phyloP scores from a whole-genome alignment of 2,113 vertebrate genomes.

The Oncorhynchus keta region DNA sequence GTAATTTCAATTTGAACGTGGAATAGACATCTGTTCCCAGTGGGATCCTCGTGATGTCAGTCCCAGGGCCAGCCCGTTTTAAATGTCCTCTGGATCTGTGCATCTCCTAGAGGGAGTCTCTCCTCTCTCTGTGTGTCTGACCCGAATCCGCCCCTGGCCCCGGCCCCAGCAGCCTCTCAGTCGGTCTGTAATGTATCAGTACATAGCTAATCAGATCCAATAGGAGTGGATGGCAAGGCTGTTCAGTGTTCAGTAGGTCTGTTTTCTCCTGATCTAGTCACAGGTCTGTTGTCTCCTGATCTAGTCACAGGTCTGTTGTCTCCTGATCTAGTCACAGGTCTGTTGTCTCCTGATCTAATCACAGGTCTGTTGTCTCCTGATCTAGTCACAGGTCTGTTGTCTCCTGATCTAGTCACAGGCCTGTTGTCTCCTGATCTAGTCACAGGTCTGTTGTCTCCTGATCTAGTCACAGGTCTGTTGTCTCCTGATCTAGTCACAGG shows the following conservation, averaged over 20 bases:
- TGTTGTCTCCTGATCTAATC: not conserved
- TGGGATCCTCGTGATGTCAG: no score
- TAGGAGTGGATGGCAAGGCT: constrained; percentile 42
- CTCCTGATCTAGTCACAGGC: not conserved
- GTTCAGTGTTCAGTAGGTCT: constrained; percentile 24
- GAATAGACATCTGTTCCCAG: no score
- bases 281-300: no score
- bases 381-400: not conserved
- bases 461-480: not conserved
- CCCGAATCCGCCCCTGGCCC: constrained; percentile 56
- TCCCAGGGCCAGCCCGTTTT: no score
- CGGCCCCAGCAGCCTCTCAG: not conserved
- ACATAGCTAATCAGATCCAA: constrained; percentile 47
- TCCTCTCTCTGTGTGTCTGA: constrained; percentile 29
- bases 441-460: not conserved
- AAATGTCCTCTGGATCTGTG: no score
- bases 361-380: not conserved
- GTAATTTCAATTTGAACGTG: no score
- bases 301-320: not conserved
- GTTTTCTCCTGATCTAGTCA: constrained; percentile 55
- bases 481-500: not conserved
- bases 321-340: not conserved
- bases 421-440: not conserved
- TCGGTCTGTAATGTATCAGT: constrained; percentile 46
- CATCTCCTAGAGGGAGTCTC: no score